A percentile compares a stretch with the other conserved stretches of the same genome.
Conservation (phyloP, 1,140 invertebrate species). For the Conus betulinus region DNA sequence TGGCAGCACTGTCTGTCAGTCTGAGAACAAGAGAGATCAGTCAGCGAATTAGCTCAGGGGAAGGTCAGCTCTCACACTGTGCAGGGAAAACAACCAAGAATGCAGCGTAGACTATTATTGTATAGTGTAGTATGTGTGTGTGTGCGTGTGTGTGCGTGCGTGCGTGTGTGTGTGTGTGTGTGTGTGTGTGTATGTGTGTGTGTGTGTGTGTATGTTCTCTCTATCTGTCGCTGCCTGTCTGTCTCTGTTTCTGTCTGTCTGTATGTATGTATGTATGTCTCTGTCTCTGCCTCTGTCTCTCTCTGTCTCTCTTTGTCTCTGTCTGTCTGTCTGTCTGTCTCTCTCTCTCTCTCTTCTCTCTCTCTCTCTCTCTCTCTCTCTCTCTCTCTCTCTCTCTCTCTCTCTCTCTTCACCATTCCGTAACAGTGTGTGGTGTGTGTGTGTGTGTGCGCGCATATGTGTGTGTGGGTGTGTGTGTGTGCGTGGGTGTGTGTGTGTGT, state of each 20-base stretch:
- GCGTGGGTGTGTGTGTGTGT: too few species aligned
- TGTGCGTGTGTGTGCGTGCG: neutral
- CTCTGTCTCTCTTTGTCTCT: too few species aligned
- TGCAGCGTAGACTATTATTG: neutral
- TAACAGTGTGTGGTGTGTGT: neutral
- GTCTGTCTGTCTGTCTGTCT: neutral
- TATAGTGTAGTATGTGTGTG: neutral
- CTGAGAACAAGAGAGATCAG: too few species aligned
- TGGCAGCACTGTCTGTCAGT: too few species aligned
- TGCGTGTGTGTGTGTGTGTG: neutral
- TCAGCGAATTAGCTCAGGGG: neutral
- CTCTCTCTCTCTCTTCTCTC: neutral
- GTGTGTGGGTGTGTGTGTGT: too few species aligned
- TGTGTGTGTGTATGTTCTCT: too few species aligned
- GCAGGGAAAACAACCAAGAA: neutral
- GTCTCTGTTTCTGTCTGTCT: too few species aligned
- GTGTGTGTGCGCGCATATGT: neutral
- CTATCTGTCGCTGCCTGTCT: too few species aligned
- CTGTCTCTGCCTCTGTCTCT: neutral
- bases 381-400: neutral
- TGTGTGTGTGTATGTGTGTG: neutral
- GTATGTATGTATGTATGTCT: too few species aligned
- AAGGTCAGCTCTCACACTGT: neutral
- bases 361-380: neutral
- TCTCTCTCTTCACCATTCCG: neutral